Evolutionary conservation across 2,113 vertebrate genomes (phyloP), one percentile per base, ranked within the genome.

Genomic region (Charina bottae): DNA sequence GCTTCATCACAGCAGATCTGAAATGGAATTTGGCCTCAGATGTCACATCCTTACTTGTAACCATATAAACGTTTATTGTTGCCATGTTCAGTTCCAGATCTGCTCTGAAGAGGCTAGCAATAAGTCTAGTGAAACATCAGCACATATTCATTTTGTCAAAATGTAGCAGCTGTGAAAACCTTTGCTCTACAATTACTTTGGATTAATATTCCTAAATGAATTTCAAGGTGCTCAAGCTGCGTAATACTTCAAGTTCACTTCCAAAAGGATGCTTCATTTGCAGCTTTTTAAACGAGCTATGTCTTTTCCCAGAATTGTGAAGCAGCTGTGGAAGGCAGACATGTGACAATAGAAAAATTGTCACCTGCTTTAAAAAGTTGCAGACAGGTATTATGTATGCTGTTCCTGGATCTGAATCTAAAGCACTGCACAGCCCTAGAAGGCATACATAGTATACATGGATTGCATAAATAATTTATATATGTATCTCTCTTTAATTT

Each of bases 401-500:
- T 64, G 26, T 28, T 64, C 3, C 11, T 64, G 26, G 26, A 28
- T 64, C 62, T 64, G 62, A 28, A 64, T 64, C 28, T 64, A 28
- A 64, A 28, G 62, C 62, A 64, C 21, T 59, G 58, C 58, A 59
- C 58, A 59, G 19, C 6, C 19, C 58, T 26, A 64, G 26, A 64
- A 64, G 62, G 53, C 2, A 17, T 92, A 92, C 85, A 96, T 93
- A 91, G 90, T 93, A 64, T 95, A 91, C 94, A 92, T 96, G 93
- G 94, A 78, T 33, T 94, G 90, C 94, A 89, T 95, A 93, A 95
- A 95, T 97, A 95, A 96, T 92, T 93, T 95, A 95, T 97, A 88
- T 95, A 95, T 96, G 90, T 96, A 94, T 94, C 85, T 89, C 83
- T 95, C 90, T 97, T 96, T 96, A 95, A 95, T 94, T 96, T 97